Base-by-base conservation (phyloP, 2,888 invertebrate species). In the Malachius bipustulatus region DNA sequence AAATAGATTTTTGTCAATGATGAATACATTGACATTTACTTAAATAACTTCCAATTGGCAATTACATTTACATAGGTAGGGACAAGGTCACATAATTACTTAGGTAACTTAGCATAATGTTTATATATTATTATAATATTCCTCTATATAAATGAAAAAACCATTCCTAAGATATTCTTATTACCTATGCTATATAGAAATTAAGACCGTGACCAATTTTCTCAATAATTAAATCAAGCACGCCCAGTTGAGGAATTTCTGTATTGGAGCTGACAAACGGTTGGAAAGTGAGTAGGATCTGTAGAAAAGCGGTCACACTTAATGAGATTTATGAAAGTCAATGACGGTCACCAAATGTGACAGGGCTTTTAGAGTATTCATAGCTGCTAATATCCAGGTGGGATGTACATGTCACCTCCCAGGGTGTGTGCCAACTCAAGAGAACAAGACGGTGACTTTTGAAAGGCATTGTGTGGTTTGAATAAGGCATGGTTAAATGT, bases 381-480 rank as follows among this genome's bases (percentile, higher is more conserved):
- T 44, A 44, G 44, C 37, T 43, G 42, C 29, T 44, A n/a, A n/a
- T 44, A 44, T 43, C 43, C 42, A 41, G 41, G 44, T 43, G 42
- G 46, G 44, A 31, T 35, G 39, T 37, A 34, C n/a, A 19, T 40
- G 37, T 41, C 40, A 44, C 45, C 51, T 48, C 48, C 48, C 49
- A 43, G 48, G 49, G 51, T 53, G n/a, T n/a, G 54, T 48, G 52
- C 47, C 51, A 29, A 44, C 47, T 47, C 36, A 45, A 47, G 48
- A 48, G 50, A 46, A 6, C 6, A 19, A 19, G 24, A 19, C 6
- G 37, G 48, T 44, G 46, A 47, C 46, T 45, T 50, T 46, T 54
- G 54, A 54, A 51, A 52, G 54, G 51, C 54, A 51, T 51, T 51
- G n/a, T n/a, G n/a, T n/a, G n/a, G n/a, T n/a, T n/a, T n/a, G n/a